phyloP scores from a whole-genome alignment of 2,113 vertebrate genomes.

The Periophthalmus modestus region DNA sequence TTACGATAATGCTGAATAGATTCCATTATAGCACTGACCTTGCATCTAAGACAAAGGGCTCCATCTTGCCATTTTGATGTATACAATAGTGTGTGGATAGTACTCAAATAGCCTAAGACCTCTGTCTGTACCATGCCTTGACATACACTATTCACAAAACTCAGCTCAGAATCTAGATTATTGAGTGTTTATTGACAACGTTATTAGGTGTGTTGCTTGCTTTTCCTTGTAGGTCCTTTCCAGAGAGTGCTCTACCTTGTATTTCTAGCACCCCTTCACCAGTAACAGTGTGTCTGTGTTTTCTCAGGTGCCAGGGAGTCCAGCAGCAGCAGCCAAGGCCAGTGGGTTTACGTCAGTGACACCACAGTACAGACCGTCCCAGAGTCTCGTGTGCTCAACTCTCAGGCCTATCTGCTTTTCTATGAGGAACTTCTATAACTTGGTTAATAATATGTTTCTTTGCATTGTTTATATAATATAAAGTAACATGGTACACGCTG shows the following conservation, averaged over 20 bases:
- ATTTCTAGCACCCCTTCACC: neutral
- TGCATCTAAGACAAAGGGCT: conserved; percentile 9
- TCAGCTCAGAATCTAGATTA: neutral
- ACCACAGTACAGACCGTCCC: conserved; percentile 90
- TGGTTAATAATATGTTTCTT: conserved; percentile 10
- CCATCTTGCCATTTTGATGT: conserved; percentile 6
- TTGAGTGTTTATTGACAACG: neutral
- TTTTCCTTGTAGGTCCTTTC: neutral
- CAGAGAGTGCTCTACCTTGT: neutral
- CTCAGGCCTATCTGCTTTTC: conserved; percentile 98
- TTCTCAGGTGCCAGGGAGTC: conserved; percentile 85
- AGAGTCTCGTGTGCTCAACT: conserved; percentile 91
- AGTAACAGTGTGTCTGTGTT: conserved; percentile 65
- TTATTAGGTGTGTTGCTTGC: neutral
- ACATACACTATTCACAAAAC: neutral
- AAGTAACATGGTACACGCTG: conserved; percentile 12
- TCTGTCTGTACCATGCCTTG: neutral
- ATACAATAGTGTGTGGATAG: neutral
- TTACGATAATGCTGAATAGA: conserved; percentile 13
- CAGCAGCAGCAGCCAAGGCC: conserved; percentile 76
- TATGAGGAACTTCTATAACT: conserved; percentile 87
- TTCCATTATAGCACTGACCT: conserved; percentile 8
- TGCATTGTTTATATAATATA: conserved; percentile 9
- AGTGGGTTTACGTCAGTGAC: conserved; percentile 96
- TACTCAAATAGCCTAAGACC: neutral